phyloP scores from a whole-genome alignment of 2,888 invertebrate species.

The Nemoura dubitans region DNA sequence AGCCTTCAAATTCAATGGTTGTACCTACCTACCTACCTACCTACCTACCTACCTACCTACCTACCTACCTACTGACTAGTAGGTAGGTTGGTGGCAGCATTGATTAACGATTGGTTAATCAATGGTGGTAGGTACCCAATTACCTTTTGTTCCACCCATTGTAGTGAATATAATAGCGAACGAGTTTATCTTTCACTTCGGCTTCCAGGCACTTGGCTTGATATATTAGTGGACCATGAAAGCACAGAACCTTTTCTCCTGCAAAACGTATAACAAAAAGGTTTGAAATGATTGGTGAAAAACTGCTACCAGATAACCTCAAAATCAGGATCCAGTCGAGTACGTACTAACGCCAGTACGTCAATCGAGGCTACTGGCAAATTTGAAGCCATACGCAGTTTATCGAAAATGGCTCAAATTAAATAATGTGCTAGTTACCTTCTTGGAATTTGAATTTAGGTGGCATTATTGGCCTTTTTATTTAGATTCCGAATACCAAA shows the following conservation, averaged over 20 bases:
- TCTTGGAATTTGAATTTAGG: conserved; percentile 79
- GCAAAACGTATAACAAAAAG: conserved; percentile 56
- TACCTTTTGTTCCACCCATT: conserved; percentile 99
- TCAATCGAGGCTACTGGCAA: not conserved
- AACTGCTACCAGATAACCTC: not conserved
- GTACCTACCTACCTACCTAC: too few relatives aligned
- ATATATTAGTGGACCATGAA: conserved; percentile 94
- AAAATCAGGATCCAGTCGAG: not conserved
- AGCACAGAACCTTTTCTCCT: conserved; percentile 93
- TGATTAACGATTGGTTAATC: too few relatives aligned
- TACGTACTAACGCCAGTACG: too few relatives aligned
- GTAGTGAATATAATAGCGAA: conserved; percentile 94
- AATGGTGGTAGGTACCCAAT: conserved; percentile 49
- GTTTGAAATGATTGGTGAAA: not conserved
- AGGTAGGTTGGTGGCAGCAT: too few relatives aligned
- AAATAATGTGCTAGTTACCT: conserved; percentile 62
- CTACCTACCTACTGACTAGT: too few relatives aligned
- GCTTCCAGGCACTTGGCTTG: conserved; percentile 95
- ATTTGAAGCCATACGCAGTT: too few relatives aligned
- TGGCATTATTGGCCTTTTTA: conserved; percentile 61
- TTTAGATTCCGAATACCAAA: not conserved
- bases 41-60: too few relatives aligned
- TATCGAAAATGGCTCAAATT: not conserved
- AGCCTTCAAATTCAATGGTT: too few relatives aligned
- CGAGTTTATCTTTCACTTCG: conserved; percentile 84